Percentiles rank a stretch among this genome's conserved stretches.
Conservation (phyloP, 2,888 invertebrate genomes). For the Hirtodrosophila histrioides region DNA sequence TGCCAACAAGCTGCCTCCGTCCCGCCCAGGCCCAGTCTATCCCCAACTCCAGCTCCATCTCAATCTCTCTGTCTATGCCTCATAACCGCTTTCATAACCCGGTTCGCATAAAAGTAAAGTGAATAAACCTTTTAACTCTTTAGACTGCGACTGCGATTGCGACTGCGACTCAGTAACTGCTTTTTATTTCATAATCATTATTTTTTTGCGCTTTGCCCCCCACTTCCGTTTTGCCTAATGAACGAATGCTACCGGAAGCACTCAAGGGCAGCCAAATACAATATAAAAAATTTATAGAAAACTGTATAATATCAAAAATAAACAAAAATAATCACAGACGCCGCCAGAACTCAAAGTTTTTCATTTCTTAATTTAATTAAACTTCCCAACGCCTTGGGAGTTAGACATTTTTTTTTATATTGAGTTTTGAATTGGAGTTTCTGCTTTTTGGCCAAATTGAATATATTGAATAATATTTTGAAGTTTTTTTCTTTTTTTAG, state of each 20-base stretch:
- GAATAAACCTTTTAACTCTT: constrained; percentile 74
- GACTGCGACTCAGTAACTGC: constrained; percentile 14
- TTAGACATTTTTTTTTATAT: background rate
- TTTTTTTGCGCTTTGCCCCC: constrained; percentile 17
- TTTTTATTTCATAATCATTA: constrained; percentile 49
- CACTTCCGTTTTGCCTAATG: constrained; percentile 65
- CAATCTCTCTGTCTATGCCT: constrained; percentile 28
- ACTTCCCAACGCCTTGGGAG: background rate
- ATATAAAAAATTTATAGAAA: constrained; percentile 14
- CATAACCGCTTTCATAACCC: constrained; percentile 18
- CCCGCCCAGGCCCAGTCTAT: too few species aligned
- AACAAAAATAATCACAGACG: constrained; percentile 17
- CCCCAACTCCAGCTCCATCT: background rate
- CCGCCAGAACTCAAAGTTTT: constrained; percentile 16
- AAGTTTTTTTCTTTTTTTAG: too few species aligned
- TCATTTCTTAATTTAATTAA: constrained; percentile 38
- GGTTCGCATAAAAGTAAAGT: constrained; percentile 52
- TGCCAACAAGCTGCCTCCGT: constrained; percentile 15
- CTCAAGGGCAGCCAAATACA: constrained; percentile 57
- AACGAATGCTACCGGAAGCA: constrained; percentile 69
- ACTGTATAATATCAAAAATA: constrained; percentile 23
- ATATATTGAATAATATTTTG: too few species aligned
- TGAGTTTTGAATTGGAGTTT: background rate
- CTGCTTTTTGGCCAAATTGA: too few species aligned
- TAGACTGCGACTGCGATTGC: constrained; percentile 25